Percentiles rank a stretch among this genome's conserved stretches.
These are phyloP conservation scores for Eulithis prunata DNA, from an alignment of 2,888 invertebrate genomes.

Conservation along the genomic window DNA sequence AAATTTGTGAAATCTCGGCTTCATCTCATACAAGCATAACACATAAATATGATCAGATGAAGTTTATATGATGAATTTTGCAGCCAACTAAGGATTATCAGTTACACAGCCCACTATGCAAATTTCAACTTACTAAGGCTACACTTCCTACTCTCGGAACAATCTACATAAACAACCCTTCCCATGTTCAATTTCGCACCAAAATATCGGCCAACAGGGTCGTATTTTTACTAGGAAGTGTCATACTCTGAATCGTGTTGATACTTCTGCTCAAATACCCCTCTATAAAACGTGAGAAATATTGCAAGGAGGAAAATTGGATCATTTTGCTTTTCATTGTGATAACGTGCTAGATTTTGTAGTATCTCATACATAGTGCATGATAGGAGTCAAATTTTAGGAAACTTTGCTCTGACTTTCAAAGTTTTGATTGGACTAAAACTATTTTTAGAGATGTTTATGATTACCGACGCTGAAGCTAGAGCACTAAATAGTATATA, in stretches of 20 bases:
- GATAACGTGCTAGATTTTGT: no score
- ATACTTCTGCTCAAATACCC: slow-evolving; percentile 6
- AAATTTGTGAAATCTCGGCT: neutral
- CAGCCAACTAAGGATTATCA: slow-evolving; percentile 21
- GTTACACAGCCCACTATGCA: slow-evolving; percentile 27
- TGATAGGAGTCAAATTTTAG: no score
- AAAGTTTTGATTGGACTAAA: no score
- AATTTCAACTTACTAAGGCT: slow-evolving; percentile 30
- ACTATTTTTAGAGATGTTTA: no score
- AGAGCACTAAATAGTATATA: no score
- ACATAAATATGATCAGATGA: slow-evolving; percentile 2
- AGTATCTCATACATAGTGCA: no score
- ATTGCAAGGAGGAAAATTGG: slow-evolving; percentile 12
- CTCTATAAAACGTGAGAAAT: slow-evolving; percentile 9
- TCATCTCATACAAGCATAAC: neutral
- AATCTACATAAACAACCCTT: slow-evolving; percentile 31
- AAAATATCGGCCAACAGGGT: slow-evolving; percentile 21
- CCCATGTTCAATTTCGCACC: slow-evolving; percentile 22
- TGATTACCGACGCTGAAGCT: no score
- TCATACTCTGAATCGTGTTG: slow-evolving; percentile 12
- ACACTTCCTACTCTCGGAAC: slow-evolving; percentile 19
- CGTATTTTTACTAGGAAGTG: slow-evolving; percentile 23
- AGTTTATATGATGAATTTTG: slow-evolving; percentile 36
- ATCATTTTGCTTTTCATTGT: neutral
- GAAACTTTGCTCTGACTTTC: no score